Percentiles rank a stretch among this genome's conserved stretches.
These are phyloP conservation scores for Acrossocheilus wenchowensis DNA, from an alignment of 2,797 vertebrate genomes.

Conservation along the genomic window DNA sequence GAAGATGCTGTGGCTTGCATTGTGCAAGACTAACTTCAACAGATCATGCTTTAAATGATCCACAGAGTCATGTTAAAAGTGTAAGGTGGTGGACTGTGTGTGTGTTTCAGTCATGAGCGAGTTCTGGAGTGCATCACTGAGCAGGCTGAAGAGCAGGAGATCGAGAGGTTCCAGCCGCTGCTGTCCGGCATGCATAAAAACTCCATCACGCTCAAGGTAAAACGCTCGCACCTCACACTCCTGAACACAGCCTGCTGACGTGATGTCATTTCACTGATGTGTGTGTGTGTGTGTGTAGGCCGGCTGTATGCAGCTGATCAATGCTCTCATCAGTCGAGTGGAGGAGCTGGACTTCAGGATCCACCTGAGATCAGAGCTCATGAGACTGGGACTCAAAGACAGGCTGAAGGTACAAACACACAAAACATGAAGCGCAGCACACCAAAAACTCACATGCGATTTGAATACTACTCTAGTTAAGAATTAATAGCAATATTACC, in stretches of 20 bases:
- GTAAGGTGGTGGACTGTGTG: not conserved
- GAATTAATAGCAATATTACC: not conserved
- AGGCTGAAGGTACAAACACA: slow-evolving; percentile 77
- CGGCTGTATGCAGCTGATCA: slow-evolving; percentile 90
- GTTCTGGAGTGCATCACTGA: slow-evolving; percentile 90
- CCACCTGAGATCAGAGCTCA: slow-evolving; percentile 91
- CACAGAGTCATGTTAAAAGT: not conserved
- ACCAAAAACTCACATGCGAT: not conserved
- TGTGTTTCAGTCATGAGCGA: slow-evolving; percentile 82
- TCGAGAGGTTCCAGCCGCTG: slow-evolving; percentile 90
- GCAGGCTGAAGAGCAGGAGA: slow-evolving; percentile 85
- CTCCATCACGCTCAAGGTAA: slow-evolving; percentile 84
- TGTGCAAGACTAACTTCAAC: not conserved
- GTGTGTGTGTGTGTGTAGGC: slow-evolving; percentile 65
- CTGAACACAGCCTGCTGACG: not conserved
- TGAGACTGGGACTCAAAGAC: slow-evolving; percentile 84
- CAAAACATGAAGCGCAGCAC: not conserved
- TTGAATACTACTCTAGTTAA: no score
- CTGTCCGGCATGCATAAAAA: slow-evolving; percentile 83
- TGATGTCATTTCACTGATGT: not conserved
- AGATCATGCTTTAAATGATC: not conserved
- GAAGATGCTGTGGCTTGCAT: not conserved
- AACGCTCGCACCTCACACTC: not conserved
- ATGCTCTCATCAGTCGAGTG: slow-evolving; percentile 88
- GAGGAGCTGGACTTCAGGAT: slow-evolving; percentile 93